phyloP scores from a whole-genome alignment of 2,888 invertebrate genomes.

The Zygothrica quintamaculata region DNA sequence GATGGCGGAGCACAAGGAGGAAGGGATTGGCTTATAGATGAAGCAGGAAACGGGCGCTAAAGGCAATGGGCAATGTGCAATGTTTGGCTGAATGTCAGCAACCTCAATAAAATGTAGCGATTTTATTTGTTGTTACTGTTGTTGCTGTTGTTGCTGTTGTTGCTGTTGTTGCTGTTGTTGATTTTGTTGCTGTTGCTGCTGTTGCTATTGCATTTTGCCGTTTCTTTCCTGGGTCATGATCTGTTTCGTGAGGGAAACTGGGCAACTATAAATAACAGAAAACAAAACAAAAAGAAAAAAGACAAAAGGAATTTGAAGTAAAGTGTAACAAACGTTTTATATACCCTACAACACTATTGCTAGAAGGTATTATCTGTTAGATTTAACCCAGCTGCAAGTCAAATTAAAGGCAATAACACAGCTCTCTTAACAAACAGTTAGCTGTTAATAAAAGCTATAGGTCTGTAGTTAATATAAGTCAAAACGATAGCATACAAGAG shows the following conservation, averaged over 20 bases:
- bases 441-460: too few species aligned
- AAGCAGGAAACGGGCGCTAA: constrained; percentile 12
- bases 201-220: constrained; percentile 80
- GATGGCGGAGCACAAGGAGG: background rate
- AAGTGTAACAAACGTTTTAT: constrained; percentile 43
- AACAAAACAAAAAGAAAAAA: constrained; percentile 22
- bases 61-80: constrained; percentile 56
- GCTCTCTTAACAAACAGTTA: too few species aligned
- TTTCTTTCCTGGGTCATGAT: constrained; percentile 84
- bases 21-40: background rate
- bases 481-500: too few species aligned
- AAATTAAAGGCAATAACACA: too few species aligned
- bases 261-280: constrained; percentile 65
- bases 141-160: constrained; percentile 80
- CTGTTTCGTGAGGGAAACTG: constrained; percentile 65
- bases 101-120: constrained; percentile 82
- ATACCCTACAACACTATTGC: constrained; percentile 16
- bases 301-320: constrained; percentile 22
- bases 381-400: too few species aligned
- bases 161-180: constrained; percentile 80
- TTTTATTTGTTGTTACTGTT: constrained; percentile 79
- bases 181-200: constrained; percentile 79
- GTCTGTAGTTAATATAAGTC: too few species aligned
- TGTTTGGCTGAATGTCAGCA: constrained; percentile 75
- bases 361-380: too few species aligned